Conservation (phyloP, 2,113 vertebrate genomes). For the Scortum barcoo region DNA sequence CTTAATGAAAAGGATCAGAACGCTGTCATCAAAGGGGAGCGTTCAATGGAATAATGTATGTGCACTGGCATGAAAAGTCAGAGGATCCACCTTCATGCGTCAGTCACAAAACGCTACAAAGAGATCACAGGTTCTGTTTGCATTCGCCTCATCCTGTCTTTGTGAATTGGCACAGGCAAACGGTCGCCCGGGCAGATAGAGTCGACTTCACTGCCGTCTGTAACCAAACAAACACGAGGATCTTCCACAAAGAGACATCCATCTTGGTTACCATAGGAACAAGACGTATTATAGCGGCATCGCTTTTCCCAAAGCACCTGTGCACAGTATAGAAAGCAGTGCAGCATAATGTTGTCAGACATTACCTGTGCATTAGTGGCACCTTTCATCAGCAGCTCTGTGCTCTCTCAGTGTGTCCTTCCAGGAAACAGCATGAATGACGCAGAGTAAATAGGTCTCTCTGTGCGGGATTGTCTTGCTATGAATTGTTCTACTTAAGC, state of each 20-base stretch:
- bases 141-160: slow-evolving; percentile 20
- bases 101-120: slow-evolving; percentile 46
- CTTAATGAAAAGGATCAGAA: slow-evolving; percentile 67
- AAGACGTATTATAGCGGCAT: slow-evolving; percentile 70
- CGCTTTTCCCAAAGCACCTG: slow-evolving; percentile 67
- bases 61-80: slow-evolving; percentile 37
- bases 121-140: slow-evolving; percentile 53
- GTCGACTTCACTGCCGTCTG: slow-evolving; percentile 47
- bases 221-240: slow-evolving; percentile 58
- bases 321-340: slow-evolving; percentile 65
- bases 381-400: slow-evolving; percentile 35
- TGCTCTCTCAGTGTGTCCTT: slow-evolving; percentile 26
- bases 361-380: slow-evolving; percentile 29
- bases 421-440: slow-evolving; percentile 13
- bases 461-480: not conserved
- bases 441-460: not conserved
- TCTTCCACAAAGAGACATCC: slow-evolving; percentile 65
- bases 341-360: slow-evolving; percentile 47
- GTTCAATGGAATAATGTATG: slow-evolving; percentile 47
- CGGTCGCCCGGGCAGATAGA: slow-evolving; percentile 29
- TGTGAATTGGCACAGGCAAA: slow-evolving; percentile 27
- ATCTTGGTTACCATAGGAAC: slow-evolving; percentile 82
- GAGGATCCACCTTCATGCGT: slow-evolving; percentile 39
- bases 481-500: slow-evolving; percentile 6
- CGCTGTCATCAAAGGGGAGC: slow-evolving; percentile 52